phyloP scores from a whole-genome alignment of 2,113 vertebrate species.

The Piaya cayana region DNA sequence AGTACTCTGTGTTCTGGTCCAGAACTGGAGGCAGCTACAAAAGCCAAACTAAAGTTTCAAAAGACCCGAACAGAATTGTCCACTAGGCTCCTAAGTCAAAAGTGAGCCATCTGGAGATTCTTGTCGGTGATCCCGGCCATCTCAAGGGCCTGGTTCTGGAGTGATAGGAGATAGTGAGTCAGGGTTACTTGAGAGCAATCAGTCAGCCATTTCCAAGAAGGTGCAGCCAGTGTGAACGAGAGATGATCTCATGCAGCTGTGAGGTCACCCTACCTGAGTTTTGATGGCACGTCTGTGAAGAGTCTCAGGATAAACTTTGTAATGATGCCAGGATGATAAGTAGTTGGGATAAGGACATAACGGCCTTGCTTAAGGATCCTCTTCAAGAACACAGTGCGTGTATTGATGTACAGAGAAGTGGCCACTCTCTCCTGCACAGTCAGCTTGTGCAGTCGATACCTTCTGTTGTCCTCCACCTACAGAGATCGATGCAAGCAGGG shows the following conservation, averaged over 20 bases:
- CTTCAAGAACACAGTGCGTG: conserved; percentile 85
- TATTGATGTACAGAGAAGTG: conserved; percentile 86
- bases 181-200: neutral
- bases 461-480: conserved; percentile 92
- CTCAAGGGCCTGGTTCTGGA: neutral
- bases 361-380: conserved; percentile 80
- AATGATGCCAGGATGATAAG: conserved; percentile 75
- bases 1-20: neutral
- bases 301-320: conserved; percentile 86
- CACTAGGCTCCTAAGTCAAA: neutral
- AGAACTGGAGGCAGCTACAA: neutral
- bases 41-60: neutral
- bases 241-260: neutral
- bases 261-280: conserved; percentile 79
- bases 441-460: conserved; percentile 86
- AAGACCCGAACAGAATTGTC: neutral
- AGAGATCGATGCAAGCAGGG: neutral
- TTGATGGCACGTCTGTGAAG: conserved; percentile 84
- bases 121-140: neutral
- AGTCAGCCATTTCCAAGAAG: neutral
- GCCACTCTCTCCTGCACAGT: conserved; percentile 80
- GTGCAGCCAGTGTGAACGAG: neutral
- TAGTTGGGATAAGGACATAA: conserved; percentile 89
- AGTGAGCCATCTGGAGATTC: neutral
- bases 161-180: rapidly evolving